Evolutionary conservation across 2,113 vertebrate species (phyloP), one percentile per base, ranked within the genome.

Genomic region (Prinia subflava): DNA sequence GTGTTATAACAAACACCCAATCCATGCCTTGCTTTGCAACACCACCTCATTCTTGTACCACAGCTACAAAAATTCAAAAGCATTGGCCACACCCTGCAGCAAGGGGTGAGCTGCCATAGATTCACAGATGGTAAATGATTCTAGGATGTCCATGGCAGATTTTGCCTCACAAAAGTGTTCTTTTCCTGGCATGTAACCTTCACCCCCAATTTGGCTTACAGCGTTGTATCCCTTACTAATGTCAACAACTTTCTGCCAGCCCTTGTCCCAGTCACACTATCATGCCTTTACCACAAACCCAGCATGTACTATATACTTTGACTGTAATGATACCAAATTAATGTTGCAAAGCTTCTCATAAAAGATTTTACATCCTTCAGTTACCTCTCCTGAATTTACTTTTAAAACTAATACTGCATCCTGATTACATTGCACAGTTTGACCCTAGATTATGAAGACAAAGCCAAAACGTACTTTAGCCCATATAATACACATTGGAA

Each of bases 401-500:
- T 92, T 50, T 63, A 75, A 68, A 68, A 71, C 7, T 63, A 78
- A 23, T n/a, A 24, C 7, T 63, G 39, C 11, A 39, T 16, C 35
- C 33, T 68, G 47, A 63, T 78, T 73, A n/a, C 41, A 28, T 28
- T 74, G n/a, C 1, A 2, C 11, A 56, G 20, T 73, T 77, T 71
- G 35, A 91, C 12, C 31, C 41, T 60, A 87, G 69, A 55, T 63
- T 70, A 55, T 67, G 35, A 89, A 89, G 41, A 68, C n/a, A 83
- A 94, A 87, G 7, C 11, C 42, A 92, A 83, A 79, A 89, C 22
- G 15, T 53, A 30, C 49, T 84, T 94, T 92, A 83, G 39, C 25
- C 28, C 10, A 5, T 78, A 42, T 30, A 84, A 41, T 20, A 75
- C 8, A 64, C 3, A 13, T 9, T 78, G 35, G 47, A 81, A 1